Percentiles rank a stretch among this genome's conserved stretches.
Evolutionary conservation across 2,797 vertebrate genomes (phyloP).

Genomic region (Oreonectes daqikongensis): DNA sequence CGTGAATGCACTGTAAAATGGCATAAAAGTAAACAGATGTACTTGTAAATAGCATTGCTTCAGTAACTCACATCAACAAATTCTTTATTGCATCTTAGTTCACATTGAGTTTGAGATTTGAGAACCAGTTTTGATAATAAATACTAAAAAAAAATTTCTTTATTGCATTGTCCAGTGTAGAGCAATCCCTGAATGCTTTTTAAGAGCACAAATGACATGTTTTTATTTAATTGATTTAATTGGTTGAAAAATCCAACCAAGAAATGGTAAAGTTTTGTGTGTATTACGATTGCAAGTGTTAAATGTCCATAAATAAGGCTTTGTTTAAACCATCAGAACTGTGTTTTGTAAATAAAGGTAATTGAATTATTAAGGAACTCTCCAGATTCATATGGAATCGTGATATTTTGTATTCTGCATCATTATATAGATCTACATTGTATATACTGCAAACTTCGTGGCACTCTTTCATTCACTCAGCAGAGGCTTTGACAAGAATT

Average conservation of each 20-base stretch:
- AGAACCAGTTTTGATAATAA: too few relatives aligned
- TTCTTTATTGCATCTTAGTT: too few relatives aligned
- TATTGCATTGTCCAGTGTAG: too few relatives aligned
- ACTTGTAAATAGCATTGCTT: too few relatives aligned
- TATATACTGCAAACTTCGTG: background rate
- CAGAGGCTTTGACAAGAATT: conserved; percentile 29
- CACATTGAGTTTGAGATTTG: too few relatives aligned
- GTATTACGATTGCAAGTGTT: background rate
- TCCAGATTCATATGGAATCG: background rate
- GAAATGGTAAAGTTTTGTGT: too few relatives aligned
- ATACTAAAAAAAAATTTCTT: too few relatives aligned
- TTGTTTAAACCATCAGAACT: too few relatives aligned
- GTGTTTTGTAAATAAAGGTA: conserved; percentile 14
- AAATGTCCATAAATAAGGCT: background rate
- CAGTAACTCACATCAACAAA: too few relatives aligned
- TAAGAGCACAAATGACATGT: too few relatives aligned
- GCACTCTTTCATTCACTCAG: conserved; percentile 4
- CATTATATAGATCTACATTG: background rate
- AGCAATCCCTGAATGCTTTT: too few relatives aligned
- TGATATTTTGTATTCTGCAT: background rate
- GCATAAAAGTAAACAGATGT: background rate
- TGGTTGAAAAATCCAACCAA: background rate
- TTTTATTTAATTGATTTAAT: background rate
- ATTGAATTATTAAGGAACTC: background rate
- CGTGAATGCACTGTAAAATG: background rate